A percentile compares a stretch with the other conserved stretches of the same genome.
These are phyloP conservation scores for Elachura formosa DNA, from an alignment of 2,113 vertebrate species.

Conservation along the genomic window DNA sequence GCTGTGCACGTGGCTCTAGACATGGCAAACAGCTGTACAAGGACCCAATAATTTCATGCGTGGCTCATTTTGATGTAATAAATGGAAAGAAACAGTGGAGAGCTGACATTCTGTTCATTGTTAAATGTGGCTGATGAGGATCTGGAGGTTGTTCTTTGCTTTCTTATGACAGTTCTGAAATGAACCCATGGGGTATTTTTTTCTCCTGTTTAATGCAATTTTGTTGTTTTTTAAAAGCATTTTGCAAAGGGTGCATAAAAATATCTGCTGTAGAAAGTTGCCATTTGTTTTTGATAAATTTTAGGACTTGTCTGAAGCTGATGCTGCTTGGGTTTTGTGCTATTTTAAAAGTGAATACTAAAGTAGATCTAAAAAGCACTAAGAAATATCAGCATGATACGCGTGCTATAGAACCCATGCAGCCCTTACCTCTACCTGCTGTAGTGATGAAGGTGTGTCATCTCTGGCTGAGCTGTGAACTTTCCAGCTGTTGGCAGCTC, in stretches of 20 bases:
- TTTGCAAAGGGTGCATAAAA: neutral
- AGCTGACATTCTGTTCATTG: neutral
- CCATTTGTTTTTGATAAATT: neutral
- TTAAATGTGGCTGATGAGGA: conserved; percentile 19
- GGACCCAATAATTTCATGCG: neutral
- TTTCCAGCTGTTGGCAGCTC: neutral
- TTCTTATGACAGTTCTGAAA: neutral
- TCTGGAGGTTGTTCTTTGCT: conserved; percentile 17
- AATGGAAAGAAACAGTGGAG: conserved; percentile 21
- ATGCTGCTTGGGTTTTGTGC: neutral
- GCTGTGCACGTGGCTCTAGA: neutral
- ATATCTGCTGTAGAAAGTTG: neutral
- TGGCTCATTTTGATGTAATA: conserved; percentile 22
- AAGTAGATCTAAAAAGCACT: neutral
- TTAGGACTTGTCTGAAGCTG: neutral
- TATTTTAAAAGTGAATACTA: neutral
- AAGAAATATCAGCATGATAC: neutral
- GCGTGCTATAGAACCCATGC: fast-evolving
- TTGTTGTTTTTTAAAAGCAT: neutral
- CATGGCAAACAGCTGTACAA: conserved; percentile 21
- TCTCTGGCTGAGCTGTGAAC: neutral
- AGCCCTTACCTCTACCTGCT: neutral
- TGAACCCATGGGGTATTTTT: neutral
- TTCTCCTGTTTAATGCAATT: neutral
- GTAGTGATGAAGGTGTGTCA: fast-evolving